Base-by-base conservation (phyloP, 2,113 vertebrate species). In the Nothobranchius furzeri region DNA sequence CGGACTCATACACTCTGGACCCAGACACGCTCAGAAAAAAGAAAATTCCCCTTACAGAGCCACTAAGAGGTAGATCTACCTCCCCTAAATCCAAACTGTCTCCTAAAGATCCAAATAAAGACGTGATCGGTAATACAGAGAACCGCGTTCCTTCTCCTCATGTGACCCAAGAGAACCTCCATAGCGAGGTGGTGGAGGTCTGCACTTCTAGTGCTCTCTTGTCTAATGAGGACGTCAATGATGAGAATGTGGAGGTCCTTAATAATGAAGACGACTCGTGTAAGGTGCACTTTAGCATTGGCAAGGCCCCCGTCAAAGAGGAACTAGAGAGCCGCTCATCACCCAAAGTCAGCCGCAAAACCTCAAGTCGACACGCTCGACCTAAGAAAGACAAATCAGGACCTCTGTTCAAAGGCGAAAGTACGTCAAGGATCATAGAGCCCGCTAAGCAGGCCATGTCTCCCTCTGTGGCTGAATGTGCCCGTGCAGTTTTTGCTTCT, bases 401-500 rank as follows among this genome's bases (percentile, higher is more conserved):
- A 58, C 96, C 96, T 13, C 93, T 98, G 73, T 98, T 98, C 82
- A 98, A 98, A 88, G 93, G 93, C 2, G 96, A 99, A 71, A 90
- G 92, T 12, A 73, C 92, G 1, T 79, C 87, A 9, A 95, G 92
- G 70, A 70, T 94, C n/a, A 52, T 94, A 47, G 98, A 99, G 72
- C 96, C 98, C 5, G 95, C 95, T 82, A 99, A 99, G 60, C 96
- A 98, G 89, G 97, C 98, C 48, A 99, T 99, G 98, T 99, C 98
- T 0, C 98, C 98, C 1, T 98, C 96, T 0, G 98, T 99, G 43
- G 96, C 98, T 0, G 98, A 99, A 85, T 99, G 98, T 75, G 93
- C 96, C n/a, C 91, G 97, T 35, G 95, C 98, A 0, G 98, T 99
- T 17, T 99, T 99, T 52, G 98, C 98, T 0, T 95, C 98, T 0